phyloP scores from a whole-genome alignment of 2,888 invertebrate species.

The Apoderus coryli region DNA sequence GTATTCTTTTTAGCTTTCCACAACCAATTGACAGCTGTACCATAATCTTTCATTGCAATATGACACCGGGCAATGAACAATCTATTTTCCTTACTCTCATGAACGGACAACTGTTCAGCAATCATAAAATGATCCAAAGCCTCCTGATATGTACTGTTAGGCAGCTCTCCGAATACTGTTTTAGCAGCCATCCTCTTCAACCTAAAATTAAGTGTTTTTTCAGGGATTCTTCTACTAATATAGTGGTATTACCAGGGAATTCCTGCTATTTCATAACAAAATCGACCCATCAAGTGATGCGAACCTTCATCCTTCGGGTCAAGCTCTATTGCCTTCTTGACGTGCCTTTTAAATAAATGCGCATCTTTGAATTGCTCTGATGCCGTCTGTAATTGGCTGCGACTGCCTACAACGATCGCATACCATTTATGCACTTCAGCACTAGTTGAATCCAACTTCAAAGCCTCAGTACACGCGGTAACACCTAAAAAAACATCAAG shows the following conservation, averaged over 20 bases:
- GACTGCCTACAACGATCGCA: slow-evolving; percentile 43
- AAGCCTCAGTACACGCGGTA: slow-evolving; percentile 37
- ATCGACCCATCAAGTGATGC: slow-evolving; percentile 55
- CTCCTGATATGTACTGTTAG: slow-evolving; percentile 44
- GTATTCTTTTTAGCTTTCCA: slow-evolving; percentile 23
- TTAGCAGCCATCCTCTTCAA: slow-evolving; percentile 49
- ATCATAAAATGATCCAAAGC: slow-evolving; percentile 40
- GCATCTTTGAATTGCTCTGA: slow-evolving; percentile 53
- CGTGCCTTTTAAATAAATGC: slow-evolving; percentile 48
- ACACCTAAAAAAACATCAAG: slow-evolving; percentile 20
- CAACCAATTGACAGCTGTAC: slow-evolving; percentile 37
- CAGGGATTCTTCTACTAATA: neutral
- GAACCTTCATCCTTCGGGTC: slow-evolving; percentile 45
- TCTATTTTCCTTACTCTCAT: slow-evolving; percentile 43
- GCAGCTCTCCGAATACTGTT: slow-evolving; percentile 48
- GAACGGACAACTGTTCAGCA: slow-evolving; percentile 36
- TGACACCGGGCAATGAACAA: slow-evolving; percentile 42
- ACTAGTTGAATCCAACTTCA: slow-evolving; percentile 35
- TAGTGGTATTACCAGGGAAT: slow-evolving; percentile 25
- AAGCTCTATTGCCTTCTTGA: slow-evolving; percentile 46
- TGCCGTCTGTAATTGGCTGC: slow-evolving; percentile 42
- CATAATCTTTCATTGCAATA: slow-evolving; percentile 32
- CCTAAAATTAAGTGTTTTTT: slow-evolving; percentile 35
- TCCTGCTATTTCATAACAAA: slow-evolving; percentile 44
- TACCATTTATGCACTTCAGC: slow-evolving; percentile 59